Percentiles rank a stretch among this genome's conserved stretches.
phyloP scores from a whole-genome alignment of 2,888 invertebrate species.

The Stegana nigrithorax region DNA sequence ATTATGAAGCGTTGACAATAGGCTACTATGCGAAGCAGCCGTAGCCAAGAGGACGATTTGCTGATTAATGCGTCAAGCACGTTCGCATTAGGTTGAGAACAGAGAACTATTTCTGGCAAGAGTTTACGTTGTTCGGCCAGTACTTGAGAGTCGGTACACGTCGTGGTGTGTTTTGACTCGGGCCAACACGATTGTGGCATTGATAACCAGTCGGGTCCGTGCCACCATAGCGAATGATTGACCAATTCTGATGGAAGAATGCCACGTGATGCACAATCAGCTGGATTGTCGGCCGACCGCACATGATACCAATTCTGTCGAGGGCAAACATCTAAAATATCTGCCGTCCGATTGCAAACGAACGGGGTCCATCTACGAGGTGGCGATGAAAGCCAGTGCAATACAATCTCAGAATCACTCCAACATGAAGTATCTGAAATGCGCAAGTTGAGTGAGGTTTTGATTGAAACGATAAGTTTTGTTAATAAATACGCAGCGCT shows the following conservation, averaged over 20 bases:
- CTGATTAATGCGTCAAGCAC: no score
- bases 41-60: no score
- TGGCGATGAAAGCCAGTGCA: conserved; percentile 43
- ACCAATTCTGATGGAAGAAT: conserved; percentile 22
- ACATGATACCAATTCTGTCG: conserved; percentile 31
- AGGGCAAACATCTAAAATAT: conserved; percentile 26
- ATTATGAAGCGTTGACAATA: no score
- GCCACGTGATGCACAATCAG: conserved; percentile 38
- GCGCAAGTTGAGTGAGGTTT: background rate
- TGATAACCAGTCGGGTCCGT: conserved; percentile 29
- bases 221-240: conserved; percentile 31
- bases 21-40: no score
- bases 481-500: background rate
- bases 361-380: conserved; percentile 32
- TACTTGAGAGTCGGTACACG: no score
- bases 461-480: background rate
- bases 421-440: conserved; percentile 23
- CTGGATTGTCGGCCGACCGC: conserved; percentile 29
- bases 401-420: conserved; percentile 50
- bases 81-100: no score
- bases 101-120: no score
- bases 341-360: conserved; percentile 31
- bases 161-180: no score
- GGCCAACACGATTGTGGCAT: no score
- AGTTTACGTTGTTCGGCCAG: no score